phyloP scores from a whole-genome alignment of 2,113 vertebrate genomes.

The Cyphomyrus discorhynchus region DNA sequence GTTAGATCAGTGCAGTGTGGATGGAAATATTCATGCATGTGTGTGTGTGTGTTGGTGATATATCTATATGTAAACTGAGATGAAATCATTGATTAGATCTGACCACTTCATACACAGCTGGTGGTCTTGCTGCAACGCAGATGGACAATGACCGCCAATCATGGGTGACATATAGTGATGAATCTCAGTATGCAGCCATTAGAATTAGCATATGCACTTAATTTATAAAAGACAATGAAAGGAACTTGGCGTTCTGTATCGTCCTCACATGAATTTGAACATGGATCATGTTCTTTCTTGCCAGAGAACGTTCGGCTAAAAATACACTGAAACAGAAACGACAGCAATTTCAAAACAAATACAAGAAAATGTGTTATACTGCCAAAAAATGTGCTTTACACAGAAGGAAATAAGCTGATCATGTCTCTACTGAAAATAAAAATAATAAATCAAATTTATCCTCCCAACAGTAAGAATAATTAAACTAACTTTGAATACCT shows the following conservation, averaged over 20 bases:
- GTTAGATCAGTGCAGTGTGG: neutral
- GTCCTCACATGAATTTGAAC: neutral
- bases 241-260: neutral
- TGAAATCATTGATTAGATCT: neutral
- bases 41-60: neutral
- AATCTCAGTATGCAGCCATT: neutral
- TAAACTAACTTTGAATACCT: constrained; percentile 4
- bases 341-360: neutral
- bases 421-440: neutral
- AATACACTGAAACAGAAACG: neutral
- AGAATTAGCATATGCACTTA: neutral
- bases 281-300: neutral
- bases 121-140: neutral
- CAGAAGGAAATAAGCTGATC: neutral
- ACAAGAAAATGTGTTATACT: neutral
- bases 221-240: neutral
- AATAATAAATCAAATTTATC: neutral
- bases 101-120: neutral
- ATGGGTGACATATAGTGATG: neutral
- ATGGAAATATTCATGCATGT: neutral
- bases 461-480: neutral
- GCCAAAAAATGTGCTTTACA: neutral
- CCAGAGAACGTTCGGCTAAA: neutral
- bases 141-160: neutral
- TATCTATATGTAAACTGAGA: neutral